Percentiles rank a stretch among this genome's conserved stretches.
Evolutionary conservation across 2,113 vertebrate species (phyloP).

Genomic region (Rhinogobius similis): DNA sequence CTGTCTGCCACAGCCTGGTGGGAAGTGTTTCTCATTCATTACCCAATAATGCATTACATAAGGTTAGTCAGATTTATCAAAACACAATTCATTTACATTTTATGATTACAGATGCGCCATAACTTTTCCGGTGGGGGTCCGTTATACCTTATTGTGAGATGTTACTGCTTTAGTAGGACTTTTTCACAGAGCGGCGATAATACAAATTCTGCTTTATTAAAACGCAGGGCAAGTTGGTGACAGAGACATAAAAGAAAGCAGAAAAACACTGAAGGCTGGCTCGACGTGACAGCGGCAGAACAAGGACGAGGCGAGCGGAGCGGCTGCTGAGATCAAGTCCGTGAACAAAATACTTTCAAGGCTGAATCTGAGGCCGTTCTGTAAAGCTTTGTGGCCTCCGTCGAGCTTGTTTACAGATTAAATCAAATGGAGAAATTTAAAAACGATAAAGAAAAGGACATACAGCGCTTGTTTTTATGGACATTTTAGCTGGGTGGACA

Average conservation of each 20-base stretch:
- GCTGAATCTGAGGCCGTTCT: slow-evolving; percentile 27
- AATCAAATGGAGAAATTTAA: slow-evolving; percentile 44
- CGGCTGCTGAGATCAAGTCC: slow-evolving; percentile 1
- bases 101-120: background rate
- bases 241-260: background rate
- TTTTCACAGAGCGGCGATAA: no score
- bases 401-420: slow-evolving; percentile 42
- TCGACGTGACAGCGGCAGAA: slow-evolving; percentile 1
- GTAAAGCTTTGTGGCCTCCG: slow-evolving; percentile 39
- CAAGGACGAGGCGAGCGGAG: slow-evolving; percentile 2
- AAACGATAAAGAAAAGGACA: no score
- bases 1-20: background rate
- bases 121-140: no score
- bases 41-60: background rate
- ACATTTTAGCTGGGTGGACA: no score
- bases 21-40: slow-evolving; percentile 1
- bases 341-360: slow-evolving; percentile 35
- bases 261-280: background rate
- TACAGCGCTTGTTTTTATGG: no score
- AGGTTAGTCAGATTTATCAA: background rate
- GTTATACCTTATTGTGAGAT: background rate
- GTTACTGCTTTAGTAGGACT: background rate
- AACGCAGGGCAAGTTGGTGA: background rate
- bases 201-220: background rate
- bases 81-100: background rate